These are phyloP conservation scores for Drepana falcataria DNA, from an alignment of 2,888 invertebrate genomes.

Conservation along the genomic window DNA sequence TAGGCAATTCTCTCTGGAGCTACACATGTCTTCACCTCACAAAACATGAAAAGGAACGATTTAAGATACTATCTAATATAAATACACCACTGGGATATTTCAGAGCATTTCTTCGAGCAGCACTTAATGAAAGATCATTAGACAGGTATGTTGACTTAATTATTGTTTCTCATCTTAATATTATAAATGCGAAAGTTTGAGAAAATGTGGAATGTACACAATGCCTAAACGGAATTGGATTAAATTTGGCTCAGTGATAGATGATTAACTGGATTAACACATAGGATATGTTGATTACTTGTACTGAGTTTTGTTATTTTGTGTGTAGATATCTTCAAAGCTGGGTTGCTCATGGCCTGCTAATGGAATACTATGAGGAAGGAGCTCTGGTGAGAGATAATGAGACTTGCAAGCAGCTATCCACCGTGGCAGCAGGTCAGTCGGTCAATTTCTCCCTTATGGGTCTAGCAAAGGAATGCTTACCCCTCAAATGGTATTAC, in stretches of 20 bases:
- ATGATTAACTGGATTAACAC: too few species aligned
- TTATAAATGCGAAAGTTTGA: background rate
- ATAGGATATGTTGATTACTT: background rate
- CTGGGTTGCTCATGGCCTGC: conserved; percentile 82
- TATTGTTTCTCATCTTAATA: too few species aligned
- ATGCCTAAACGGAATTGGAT: background rate
- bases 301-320: background rate
- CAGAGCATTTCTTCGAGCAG: conserved; percentile 92
- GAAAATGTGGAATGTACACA: background rate
- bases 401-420: conserved; percentile 87
- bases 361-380: conserved; percentile 88
- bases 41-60: conserved; percentile 92
- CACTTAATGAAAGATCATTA: conserved; percentile 94
- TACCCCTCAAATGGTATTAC: too few species aligned
- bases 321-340: conserved; percentile 83
- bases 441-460: conserved; percentile 2
- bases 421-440: conserved; percentile 91
- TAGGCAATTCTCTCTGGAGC: conserved; percentile 85
- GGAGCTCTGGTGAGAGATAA: conserved; percentile 91
- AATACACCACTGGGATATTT: conserved; percentile 85
- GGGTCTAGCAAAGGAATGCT: too few species aligned
- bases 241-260: background rate
- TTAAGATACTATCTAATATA: conserved; percentile 78
- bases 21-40: conserved; percentile 89
- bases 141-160: conserved; percentile 73